Base-by-base conservation (phyloP, 1,140 invertebrate species). In the Cepaea nemoralis region DNA sequence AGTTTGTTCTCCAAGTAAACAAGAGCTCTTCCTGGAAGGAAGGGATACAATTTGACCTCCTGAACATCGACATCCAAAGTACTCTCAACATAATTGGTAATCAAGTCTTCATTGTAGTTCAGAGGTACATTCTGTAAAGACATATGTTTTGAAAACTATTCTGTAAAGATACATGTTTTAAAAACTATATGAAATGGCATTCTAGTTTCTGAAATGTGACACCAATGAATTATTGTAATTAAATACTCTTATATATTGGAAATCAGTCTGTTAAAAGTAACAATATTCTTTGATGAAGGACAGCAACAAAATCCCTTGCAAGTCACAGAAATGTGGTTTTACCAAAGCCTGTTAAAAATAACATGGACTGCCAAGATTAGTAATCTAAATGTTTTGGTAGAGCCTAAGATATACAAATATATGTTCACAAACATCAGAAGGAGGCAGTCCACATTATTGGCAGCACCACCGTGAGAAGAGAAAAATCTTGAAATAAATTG, bases 51-150 rank as follows among this genome's bases (percentile, higher is more conserved):
- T 40, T 40, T 70, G 24, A 70, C 69, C 19, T 42, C 69, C 12
- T 70, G n/a, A 22, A 70, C 69, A 70, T 70, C 69, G 24, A 70
- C 19, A 39, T 70, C 69, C n/a, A 70, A 19, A 24, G 37, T 40
- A 22, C 10, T 42, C 40, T 70, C 69, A 24, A 70, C 69, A 40
- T 70, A 70, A 22, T 70, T 22, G 10, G n/a, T 70, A n/a, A 70
- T 31, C 37, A 70, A 2, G n/a, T 42, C 40, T 19, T 39, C 22
- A 42, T 19, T 70, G 69, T 70, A 70, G 35, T 39, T 40, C 40
- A 24, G 1, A 39, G 69, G 69, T 70, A 70, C 40, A 70, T 70
- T 70, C 69, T 70, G 69, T 42, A 70, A 40, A 6, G 40, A n/a
- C 2, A 70, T 69, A 55, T 22, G 2, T 22, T 8, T 16, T 22